These are phyloP conservation scores for Paramormyrops kingsleyae DNA, from an alignment of 2,113 vertebrate genomes.

Conservation along the genomic window DNA sequence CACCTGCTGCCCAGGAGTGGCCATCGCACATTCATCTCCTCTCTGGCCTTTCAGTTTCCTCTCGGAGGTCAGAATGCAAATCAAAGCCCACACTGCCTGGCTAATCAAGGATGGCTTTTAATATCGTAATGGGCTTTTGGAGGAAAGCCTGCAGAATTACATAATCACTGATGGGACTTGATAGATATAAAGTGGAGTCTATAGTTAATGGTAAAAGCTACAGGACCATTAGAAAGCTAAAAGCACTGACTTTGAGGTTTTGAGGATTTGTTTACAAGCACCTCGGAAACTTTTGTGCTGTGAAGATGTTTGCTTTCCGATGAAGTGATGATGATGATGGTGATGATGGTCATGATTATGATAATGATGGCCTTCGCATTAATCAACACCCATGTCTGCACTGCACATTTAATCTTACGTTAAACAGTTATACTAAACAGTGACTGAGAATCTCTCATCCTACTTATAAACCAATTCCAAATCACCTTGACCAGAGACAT, in stretches of 20 bases:
- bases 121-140: conserved; percentile 54
- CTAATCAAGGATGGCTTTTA: conserved; percentile 46
- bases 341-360: neutral
- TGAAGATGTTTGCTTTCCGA: neutral
- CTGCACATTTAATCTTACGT: neutral
- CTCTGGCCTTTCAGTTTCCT: conserved; percentile 12
- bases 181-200: neutral
- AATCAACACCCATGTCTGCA: neutral
- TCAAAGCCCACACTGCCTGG: conserved; percentile 29
- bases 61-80: conserved; percentile 34
- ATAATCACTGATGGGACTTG: neutral
- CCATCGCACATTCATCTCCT: neutral
- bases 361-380: neutral
- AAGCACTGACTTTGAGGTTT: neutral
- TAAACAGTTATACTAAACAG: neutral
- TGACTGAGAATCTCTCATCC: neutral
- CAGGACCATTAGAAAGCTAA: neutral
- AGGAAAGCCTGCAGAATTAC: conserved; percentile 6
- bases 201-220: neutral
- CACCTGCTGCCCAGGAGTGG: neutral
- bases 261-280: neutral
- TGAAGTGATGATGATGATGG: neutral
- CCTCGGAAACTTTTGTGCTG: neutral
- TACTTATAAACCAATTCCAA: neutral
- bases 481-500: neutral